A percentile compares a stretch with the other conserved stretches of the same genome.
phyloP scores from a whole-genome alignment of 2,888 invertebrate species.

The Agrotis segetum region DNA sequence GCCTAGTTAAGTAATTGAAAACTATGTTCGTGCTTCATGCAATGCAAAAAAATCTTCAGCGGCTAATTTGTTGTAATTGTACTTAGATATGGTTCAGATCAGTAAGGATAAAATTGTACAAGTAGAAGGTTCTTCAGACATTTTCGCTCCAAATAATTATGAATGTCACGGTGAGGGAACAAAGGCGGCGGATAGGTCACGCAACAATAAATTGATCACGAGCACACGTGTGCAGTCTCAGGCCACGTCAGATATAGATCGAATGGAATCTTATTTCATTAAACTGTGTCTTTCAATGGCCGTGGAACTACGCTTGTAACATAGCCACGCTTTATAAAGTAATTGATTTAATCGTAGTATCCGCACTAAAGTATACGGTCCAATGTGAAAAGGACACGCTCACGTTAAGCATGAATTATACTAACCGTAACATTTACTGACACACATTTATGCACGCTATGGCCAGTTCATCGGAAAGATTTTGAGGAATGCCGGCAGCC shows the following conservation, averaged over 20 bases:
- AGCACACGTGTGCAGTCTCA: slow-evolving; percentile 69
- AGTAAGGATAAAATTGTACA: slow-evolving; percentile 46
- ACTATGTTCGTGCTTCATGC: slow-evolving; percentile 77
- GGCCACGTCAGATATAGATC: slow-evolving; percentile 57
- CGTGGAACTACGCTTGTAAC: slow-evolving; percentile 38
- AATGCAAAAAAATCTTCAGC: slow-evolving; percentile 73
- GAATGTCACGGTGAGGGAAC: slow-evolving; percentile 81
- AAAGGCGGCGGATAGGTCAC: slow-evolving; percentile 81
- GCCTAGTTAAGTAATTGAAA: slow-evolving; percentile 83
- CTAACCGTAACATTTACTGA: slow-evolving; percentile 63
- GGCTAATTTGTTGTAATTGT: slow-evolving; percentile 57
- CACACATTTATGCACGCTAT: slow-evolving; percentile 67
- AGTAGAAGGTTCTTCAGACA: slow-evolving; percentile 50
- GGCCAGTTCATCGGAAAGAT: slow-evolving; percentile 72
- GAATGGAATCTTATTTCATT: slow-evolving; percentile 54
- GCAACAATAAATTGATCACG: slow-evolving; percentile 80
- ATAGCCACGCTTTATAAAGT: slow-evolving; percentile 51
- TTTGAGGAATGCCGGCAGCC: slow-evolving; percentile 84
- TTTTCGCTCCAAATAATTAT: slow-evolving; percentile 76
- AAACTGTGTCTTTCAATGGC: slow-evolving; percentile 56
- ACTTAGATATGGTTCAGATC: slow-evolving; percentile 34
- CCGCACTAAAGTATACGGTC: slow-evolving; percentile 46
- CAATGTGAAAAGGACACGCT: slow-evolving; percentile 52
- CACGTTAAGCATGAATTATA: slow-evolving; percentile 58
- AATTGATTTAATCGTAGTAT: slow-evolving; percentile 58